Evolutionary conservation across 2,888 invertebrate genomes (phyloP).

Genomic region (Hesperia comma): DNA sequence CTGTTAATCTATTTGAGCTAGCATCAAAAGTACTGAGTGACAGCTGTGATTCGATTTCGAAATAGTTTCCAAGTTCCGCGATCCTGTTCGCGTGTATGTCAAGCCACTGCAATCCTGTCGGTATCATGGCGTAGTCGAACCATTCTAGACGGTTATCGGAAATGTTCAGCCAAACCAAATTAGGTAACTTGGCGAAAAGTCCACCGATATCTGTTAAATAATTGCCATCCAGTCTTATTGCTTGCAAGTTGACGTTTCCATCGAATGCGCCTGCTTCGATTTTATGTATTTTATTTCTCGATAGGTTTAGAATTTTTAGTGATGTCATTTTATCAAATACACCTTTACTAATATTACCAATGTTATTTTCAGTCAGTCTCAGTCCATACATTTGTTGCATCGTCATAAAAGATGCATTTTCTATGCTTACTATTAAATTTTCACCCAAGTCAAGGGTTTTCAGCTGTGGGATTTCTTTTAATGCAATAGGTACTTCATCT

Average conservation of each 20-base stretch:
- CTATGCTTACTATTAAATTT: slow-evolving; percentile 91
- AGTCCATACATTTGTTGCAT: slow-evolving; percentile 92
- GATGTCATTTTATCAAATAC: slow-evolving; percentile 91
- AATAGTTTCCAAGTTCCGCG: slow-evolving; percentile 92
- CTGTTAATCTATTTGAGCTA: slow-evolving; percentile 91
- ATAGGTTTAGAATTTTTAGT: slow-evolving; percentile 92
- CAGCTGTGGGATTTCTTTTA: slow-evolving; percentile 89
- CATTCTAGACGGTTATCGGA: slow-evolving; percentile 92
- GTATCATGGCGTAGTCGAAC: slow-evolving; percentile 94
- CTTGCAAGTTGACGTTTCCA: slow-evolving; percentile 89
- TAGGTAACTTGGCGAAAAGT: slow-evolving; percentile 91
- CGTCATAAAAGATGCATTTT: slow-evolving; percentile 91
- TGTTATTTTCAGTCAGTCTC: slow-evolving; percentile 93
- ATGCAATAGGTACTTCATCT: slow-evolving; percentile 88
- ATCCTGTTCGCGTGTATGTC: slow-evolving; percentile 94
- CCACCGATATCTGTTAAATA: slow-evolving; percentile 90
- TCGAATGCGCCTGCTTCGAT: slow-evolving; percentile 92
- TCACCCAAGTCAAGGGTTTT: slow-evolving; percentile 93
- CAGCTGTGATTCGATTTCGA: slow-evolving; percentile 91
- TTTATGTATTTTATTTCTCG: slow-evolving; percentile 91
- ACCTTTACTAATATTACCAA: slow-evolving; percentile 90
- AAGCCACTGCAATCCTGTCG: slow-evolving; percentile 92
- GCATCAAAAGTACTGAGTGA: slow-evolving; percentile 92
- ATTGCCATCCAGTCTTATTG: slow-evolving; percentile 92
- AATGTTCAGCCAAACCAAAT: slow-evolving; percentile 93